Evolutionary conservation across 2,888 invertebrate species (phyloP), one percentile per base, ranked within the genome.

Genomic region (Xylota sylvarum): DNA sequence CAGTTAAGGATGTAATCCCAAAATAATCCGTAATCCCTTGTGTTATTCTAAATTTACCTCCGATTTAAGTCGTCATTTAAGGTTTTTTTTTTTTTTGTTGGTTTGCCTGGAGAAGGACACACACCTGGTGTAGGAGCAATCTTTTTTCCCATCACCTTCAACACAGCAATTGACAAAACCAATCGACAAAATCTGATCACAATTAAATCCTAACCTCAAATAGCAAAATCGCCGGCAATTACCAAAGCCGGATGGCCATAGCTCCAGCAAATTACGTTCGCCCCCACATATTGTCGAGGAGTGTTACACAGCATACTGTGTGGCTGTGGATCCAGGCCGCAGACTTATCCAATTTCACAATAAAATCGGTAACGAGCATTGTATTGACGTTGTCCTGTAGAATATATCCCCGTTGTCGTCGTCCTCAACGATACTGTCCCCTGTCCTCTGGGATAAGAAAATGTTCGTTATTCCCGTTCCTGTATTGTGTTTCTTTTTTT

Each of bases 131-230:
- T 9, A 23, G 37, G 10, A 43, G 64, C 64, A 74, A 74, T 67
- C 46, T 67, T 48, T 67, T 62, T 67, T 37, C 23, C 77, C 48
- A 48, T 77, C 50, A 67, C 80, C 80, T 73, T 73, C 80, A 73
- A 72, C 80, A 80, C 56, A 52, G 73, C 73, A 86, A 86, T 73
- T 86, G 82, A 64, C 77, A 78, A 79, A 87, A 83, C 74, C 79
- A 87, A 83, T 79, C 78, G 69, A 64, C 73, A 74, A 65, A 87
- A 87, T 87, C 87, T 74, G 83, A 87, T 87, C 83, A 87, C 87
- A 87, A 87, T 87, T 83, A 87, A 86, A 87, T 87, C 46, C 55
- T 70, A 82, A 76, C 74, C 78, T 70, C 83, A 74, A 87, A 87
- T 40, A 79, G 60, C 65, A 48, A 78, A 86, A 87, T 79, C 78